Percentiles rank a stretch among this genome's conserved stretches.
Evolutionary conservation across 2,888 invertebrate species (phyloP).

Genomic region (Terebella lapidaria): DNA sequence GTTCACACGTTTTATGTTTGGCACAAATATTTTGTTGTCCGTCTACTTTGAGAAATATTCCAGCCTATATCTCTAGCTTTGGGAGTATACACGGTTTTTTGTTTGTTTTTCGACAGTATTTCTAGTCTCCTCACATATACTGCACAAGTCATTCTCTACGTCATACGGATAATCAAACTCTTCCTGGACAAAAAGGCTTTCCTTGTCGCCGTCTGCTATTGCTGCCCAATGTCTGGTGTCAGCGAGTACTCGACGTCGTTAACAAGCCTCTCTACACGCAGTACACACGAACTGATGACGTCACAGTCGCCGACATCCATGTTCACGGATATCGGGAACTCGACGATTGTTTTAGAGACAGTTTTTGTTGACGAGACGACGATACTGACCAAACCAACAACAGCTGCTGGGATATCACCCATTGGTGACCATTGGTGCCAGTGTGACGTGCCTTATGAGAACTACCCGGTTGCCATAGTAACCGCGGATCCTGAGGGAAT

Average conservation of each 20-base stretch:
- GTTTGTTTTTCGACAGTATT: background rate
- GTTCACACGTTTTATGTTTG: too few species aligned
- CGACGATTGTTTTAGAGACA: too few species aligned
- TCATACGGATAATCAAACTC: background rate
- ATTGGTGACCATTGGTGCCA: background rate
- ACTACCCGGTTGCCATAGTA: background rate
- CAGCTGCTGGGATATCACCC: too few species aligned
- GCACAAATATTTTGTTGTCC: too few species aligned
- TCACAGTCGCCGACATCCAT: background rate
- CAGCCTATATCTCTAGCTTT: too few species aligned
- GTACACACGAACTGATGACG: background rate
- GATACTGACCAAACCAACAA: background rate
- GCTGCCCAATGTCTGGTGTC: too few species aligned
- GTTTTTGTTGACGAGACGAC: too few species aligned
- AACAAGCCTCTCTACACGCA: background rate
- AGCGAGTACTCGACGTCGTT: too few species aligned
- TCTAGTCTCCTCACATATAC: background rate
- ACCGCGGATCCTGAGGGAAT: background rate
- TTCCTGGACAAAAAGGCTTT: background rate
- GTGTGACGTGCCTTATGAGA: background rate
- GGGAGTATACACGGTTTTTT: too few species aligned
- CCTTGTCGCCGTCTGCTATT: background rate
- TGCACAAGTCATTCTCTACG: background rate
- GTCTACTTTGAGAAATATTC: too few species aligned
- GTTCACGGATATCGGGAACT: background rate